These are phyloP conservation scores for Galleria mellonella DNA, from an alignment of 1,140 invertebrate species.

Conservation along the genomic window DNA sequence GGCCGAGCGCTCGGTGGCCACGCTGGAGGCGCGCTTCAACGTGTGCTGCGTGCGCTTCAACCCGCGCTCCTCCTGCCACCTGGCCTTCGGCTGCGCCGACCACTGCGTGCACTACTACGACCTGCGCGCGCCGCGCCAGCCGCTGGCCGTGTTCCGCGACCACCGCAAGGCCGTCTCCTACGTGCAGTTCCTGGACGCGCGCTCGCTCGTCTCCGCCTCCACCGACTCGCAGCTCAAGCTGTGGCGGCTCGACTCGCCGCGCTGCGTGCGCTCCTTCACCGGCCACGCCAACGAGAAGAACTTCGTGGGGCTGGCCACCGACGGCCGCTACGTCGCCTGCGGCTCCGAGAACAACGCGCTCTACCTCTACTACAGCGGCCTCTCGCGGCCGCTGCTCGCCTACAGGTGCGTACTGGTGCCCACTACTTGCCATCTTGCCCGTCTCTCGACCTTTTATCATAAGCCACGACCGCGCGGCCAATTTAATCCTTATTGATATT, in stretches of 20 bases:
- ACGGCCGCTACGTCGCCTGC: slow-evolving; percentile 95
- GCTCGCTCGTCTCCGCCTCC: slow-evolving; percentile 95
- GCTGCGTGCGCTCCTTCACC: slow-evolving; percentile 91
- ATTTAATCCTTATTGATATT: too few relatives aligned
- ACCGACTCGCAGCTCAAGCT: slow-evolving; percentile 96
- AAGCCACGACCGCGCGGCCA: too few relatives aligned
- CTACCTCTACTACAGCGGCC: slow-evolving; percentile 94
- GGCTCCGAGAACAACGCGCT: slow-evolving; percentile 97
- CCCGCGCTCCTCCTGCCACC: slow-evolving; percentile 87
- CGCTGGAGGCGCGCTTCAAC: slow-evolving; percentile 73
- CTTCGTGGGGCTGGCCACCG: slow-evolving; percentile 96
- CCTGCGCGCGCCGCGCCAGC: slow-evolving; percentile 88
- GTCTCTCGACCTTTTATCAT: too few relatives aligned
- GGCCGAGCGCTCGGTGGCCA: slow-evolving; percentile 88
- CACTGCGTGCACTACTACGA: slow-evolving; percentile 99
- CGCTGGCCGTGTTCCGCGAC: slow-evolving; percentile 90
- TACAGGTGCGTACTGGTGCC: slow-evolving; percentile 77
- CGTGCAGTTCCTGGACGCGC: slow-evolving; percentile 93
- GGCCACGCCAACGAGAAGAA: slow-evolving; percentile 98
- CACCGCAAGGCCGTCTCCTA: slow-evolving; percentile 97
- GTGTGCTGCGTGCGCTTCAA: slow-evolving; percentile 98
- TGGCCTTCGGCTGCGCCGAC: slow-evolving; percentile 96
- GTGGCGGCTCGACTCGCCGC: slow-evolving; percentile 89
- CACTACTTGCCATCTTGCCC: too few relatives aligned
- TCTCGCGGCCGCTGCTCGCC: slow-evolving; percentile 90